Evolutionary conservation across 2,888 invertebrate species (phyloP), one percentile per base, ranked within the genome.

Genomic region (Incurvaria masculella): DNA sequence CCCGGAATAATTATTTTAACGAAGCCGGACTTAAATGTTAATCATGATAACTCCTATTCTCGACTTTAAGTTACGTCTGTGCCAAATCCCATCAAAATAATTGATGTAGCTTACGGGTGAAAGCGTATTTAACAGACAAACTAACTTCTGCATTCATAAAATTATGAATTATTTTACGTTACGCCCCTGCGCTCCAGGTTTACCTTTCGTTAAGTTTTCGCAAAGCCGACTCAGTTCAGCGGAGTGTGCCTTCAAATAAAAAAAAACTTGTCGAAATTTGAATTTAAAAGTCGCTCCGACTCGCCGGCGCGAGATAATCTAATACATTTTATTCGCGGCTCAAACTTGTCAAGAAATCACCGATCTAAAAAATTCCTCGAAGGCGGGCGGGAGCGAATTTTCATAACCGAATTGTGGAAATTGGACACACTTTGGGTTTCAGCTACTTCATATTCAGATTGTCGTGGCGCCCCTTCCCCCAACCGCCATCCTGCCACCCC

Each of bases 401-500:
- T 67, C 66, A 68, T 69, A 69, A 64, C 61, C 54, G 52, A 49
- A 48, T 48, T 53, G 48, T 55, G 53, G 53, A 54, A 39, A 39
- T 27, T 33, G 49, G 39, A 21, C 48, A 47, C 43, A 44, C 19
- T 67, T 67, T 33, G 33, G 33, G 33, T 33, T 23, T 23, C 4
- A 23, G 33, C 33, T 33, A 33, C 14, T 33, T 33, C 33, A n/a
- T 33, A 33, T 33, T 33, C 33, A 33, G 33, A 33, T 33, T 33
- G 20, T 20, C 21, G 42, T 21, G 20, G 42, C 21, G 42, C 42
- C 42, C 21, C 21, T 19, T 42, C 21, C n/a, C 6, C 20, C 62
- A 52, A 66, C 65, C 71, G 75, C 72, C 74, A 75, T 69, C 57
- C 57, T n/a, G n/a, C 20, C 62, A 52, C 66, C 65, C 71, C 75